Percentiles rank a stretch among this genome's conserved stretches.
Evolutionary conservation across 2,797 vertebrate genomes (phyloP).

Genomic region (Graptemys geographica): DNA sequence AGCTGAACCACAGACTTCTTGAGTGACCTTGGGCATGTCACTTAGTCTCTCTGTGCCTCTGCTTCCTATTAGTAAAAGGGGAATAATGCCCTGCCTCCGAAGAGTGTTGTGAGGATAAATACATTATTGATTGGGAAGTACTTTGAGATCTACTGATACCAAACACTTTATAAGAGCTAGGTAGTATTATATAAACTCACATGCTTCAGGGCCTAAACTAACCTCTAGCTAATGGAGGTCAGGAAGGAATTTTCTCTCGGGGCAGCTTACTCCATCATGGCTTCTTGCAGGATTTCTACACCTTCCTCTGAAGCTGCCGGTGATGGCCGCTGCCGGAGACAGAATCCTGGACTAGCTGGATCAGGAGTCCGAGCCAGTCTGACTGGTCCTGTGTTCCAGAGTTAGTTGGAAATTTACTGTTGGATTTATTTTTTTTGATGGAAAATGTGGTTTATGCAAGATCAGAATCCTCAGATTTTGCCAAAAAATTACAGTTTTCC

Average conservation of each 20-base stretch:
- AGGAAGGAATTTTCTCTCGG: not conserved
- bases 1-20: not conserved
- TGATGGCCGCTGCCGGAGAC: not conserved
- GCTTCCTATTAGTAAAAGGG: not conserved
- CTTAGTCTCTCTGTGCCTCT: not conserved
- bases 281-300: not conserved
- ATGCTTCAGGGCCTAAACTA: not conserved
- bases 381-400: not conserved
- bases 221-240: not conserved
- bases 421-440: not conserved
- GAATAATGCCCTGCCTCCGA: not conserved
- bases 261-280: rapidly evolving
- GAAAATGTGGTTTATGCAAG: not conserved
- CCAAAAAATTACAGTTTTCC: not conserved
- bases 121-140: not conserved
- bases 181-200: not conserved
- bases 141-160: not conserved
- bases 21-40: not conserved
- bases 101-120: not conserved
- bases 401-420: not conserved
- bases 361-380: not conserved
- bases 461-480: not conserved
- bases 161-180: not conserved
- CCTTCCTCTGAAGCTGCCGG: not conserved
- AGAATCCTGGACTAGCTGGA: not conserved